phyloP scores from a whole-genome alignment of 2,797 vertebrate species.

The Melanogrammus aeglefinus region DNA sequence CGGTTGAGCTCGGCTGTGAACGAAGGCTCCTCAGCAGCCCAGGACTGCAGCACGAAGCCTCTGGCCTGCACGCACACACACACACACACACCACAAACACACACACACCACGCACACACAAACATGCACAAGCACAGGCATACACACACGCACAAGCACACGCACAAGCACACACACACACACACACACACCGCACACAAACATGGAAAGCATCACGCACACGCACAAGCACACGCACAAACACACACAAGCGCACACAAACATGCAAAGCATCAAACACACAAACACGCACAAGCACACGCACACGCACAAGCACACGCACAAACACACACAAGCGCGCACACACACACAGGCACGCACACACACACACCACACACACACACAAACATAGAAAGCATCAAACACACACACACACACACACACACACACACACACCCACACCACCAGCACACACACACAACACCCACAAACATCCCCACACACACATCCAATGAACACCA shows the following conservation, averaged over 20 bases:
- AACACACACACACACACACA: no score
- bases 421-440: no score
- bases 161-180: conserved; percentile 33
- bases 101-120: conserved; percentile 23
- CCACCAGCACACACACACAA: no score
- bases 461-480: conserved; percentile 18
- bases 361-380: no score
- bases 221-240: no score
- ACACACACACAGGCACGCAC: no score
- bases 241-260: no score
- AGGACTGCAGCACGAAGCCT: conserved; percentile 61
- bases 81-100: conserved; percentile 31
- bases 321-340: background rate
- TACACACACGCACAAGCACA: conserved; percentile 26
- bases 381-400: no score
- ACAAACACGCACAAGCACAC: no score
- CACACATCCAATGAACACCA: background rate
- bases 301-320: no score
- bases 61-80: conserved; percentile 48
- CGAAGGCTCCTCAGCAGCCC: conserved; percentile 60
- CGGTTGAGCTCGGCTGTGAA: conserved; percentile 67
- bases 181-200: background rate
- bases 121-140: conserved; percentile 37
- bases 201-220: no score
- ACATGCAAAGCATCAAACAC: no score